These are phyloP conservation scores for Cotesia typhae DNA, from an alignment of 1,140 invertebrate species.

Conservation along the genomic window DNA sequence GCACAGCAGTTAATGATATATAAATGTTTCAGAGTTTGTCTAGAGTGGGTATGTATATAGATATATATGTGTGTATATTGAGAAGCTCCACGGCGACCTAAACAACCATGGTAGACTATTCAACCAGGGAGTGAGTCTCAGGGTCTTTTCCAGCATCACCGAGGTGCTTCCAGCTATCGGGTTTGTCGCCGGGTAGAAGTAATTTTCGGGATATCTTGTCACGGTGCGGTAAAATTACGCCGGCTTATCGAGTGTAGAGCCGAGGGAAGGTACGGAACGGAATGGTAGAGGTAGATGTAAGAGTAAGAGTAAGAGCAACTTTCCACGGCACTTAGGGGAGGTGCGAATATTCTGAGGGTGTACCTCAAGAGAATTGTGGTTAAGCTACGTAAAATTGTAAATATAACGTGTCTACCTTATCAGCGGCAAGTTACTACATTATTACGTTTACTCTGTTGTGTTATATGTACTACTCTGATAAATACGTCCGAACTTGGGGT, in stretches of 20 bases:
- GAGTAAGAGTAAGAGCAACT: conserved; percentile 20
- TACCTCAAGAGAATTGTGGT: conserved; percentile 21
- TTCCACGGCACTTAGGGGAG: conserved; percentile 28
- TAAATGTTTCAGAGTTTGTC: no score
- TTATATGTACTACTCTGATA: neutral
- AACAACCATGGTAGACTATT: conserved; percentile 7
- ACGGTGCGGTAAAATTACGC: conserved; percentile 40
- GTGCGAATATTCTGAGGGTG: conserved; percentile 26
- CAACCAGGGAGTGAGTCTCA: neutral
- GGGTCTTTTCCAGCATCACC: conserved; percentile 14
- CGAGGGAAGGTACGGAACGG: conserved; percentile 1
- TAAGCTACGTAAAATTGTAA: conserved; percentile 2
- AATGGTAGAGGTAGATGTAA: conserved; percentile 29
- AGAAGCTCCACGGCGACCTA: conserved; percentile 6
- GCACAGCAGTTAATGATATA: no score
- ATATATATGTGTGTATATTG: no score
- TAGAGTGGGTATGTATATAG: no score
- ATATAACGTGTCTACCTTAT: conserved; percentile 12
- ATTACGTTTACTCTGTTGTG: conserved; percentile 10
- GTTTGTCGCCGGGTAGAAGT: conserved; percentile 34
- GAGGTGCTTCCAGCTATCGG: conserved; percentile 27
- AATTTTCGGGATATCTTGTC: conserved; percentile 46
- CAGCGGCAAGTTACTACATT: neutral
- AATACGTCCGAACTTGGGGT: neutral
- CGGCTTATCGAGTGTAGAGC: conserved; percentile 42